phyloP scores from a whole-genome alignment of 1,140 invertebrate genomes.

The Dysdera silvatica region DNA sequence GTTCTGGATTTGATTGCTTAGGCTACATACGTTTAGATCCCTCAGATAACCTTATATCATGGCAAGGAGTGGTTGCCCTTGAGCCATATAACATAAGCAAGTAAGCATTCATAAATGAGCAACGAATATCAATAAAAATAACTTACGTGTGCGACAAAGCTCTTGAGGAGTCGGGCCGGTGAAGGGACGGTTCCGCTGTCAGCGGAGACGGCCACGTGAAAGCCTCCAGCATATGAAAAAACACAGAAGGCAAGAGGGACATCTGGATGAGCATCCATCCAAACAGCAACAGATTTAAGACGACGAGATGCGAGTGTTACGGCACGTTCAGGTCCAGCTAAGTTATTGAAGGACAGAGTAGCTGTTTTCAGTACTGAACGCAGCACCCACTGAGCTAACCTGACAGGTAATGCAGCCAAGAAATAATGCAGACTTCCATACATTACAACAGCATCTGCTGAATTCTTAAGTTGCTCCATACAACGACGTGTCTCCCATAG shows the following conservation, averaged over 20 bases:
- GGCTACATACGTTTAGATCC: too few species aligned
- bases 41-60: too few species aligned
- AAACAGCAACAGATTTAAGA: conserved; percentile 48
- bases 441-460: conserved; percentile 50
- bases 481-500: conserved; percentile 51
- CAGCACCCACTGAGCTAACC: conserved; percentile 36
- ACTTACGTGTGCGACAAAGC: conserved; percentile 41
- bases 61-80: too few species aligned
- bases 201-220: conserved; percentile 48
- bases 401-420: conserved; percentile 38
- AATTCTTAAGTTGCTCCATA: conserved; percentile 49
- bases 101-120: too few species aligned
- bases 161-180: conserved; percentile 40
- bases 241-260: conserved; percentile 50
- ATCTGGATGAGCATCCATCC: conserved; percentile 45
- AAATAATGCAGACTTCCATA: conserved; percentile 47
- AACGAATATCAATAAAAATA: too few species aligned
- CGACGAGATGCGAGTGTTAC: conserved; percentile 43
- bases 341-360: conserved; percentile 46
- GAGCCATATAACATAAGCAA: too few species aligned
- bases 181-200: conserved; percentile 45
- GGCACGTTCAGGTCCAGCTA: conserved; percentile 47
- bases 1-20: too few species aligned
- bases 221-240: conserved; percentile 50
- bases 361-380: conserved; percentile 34